Percentiles rank a stretch among this genome's conserved stretches.
phyloP scores from a whole-genome alignment of 2,797 vertebrate genomes.

The Arrhamphus sclerolepis region DNA sequence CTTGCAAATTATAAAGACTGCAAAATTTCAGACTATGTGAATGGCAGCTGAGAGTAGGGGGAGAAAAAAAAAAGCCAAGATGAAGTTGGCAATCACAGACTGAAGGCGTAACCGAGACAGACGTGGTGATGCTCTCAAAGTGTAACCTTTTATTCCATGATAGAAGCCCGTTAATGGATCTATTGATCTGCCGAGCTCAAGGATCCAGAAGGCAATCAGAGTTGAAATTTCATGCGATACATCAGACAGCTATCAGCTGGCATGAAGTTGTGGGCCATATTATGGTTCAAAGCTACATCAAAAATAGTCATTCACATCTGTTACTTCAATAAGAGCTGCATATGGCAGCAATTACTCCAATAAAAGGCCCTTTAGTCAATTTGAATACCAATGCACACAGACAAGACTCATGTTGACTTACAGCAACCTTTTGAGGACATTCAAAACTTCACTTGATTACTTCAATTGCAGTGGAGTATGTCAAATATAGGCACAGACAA shows the following conservation, averaged over 20 bases:
- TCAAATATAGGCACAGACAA: constrained; percentile 73
- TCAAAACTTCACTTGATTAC: constrained; percentile 76
- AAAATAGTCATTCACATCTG: constrained; percentile 87
- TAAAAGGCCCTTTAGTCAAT: constrained; percentile 79
- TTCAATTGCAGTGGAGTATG: constrained; percentile 70
- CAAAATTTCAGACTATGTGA: constrained; percentile 79
- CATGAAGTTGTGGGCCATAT: constrained; percentile 79
- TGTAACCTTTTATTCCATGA: constrained; percentile 83
- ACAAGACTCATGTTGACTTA: constrained; percentile 80
- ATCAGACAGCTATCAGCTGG: constrained; percentile 84
- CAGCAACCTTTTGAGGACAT: constrained; percentile 78
- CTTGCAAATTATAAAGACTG: constrained; percentile 82
- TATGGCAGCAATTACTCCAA: constrained; percentile 83
- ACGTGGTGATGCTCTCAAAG: constrained; percentile 81
- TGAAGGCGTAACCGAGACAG: constrained; percentile 84
- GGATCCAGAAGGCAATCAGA: constrained; percentile 87
- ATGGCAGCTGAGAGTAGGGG: constrained; percentile 71
- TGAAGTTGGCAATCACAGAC: constrained; percentile 88
- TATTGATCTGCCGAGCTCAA: constrained; percentile 84
- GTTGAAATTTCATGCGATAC: constrained; percentile 79
- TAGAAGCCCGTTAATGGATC: constrained; percentile 85
- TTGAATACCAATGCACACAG: constrained; percentile 81
- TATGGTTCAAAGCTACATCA: constrained; percentile 83
- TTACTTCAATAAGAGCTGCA: constrained; percentile 82
- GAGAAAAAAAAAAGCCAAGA: constrained; percentile 74